phyloP scores from a whole-genome alignment of 2,113 vertebrate species.

The Indicator maculatus region DNA sequence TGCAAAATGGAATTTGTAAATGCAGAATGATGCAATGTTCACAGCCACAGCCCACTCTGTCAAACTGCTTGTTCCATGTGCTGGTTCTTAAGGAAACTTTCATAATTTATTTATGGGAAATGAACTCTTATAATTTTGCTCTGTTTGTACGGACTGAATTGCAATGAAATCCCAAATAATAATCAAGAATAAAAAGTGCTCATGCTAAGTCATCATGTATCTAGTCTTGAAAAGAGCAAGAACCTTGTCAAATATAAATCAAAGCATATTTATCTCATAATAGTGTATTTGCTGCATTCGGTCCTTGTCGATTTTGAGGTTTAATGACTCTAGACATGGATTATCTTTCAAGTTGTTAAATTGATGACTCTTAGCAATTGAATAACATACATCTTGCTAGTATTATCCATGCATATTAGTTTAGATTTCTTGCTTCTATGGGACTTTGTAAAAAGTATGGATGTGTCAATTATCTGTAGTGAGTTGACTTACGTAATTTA shows the following conservation, averaged over 20 bases:
- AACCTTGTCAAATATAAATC: constrained; percentile 17
- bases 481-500: not conserved
- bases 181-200: not conserved
- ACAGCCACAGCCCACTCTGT: not conserved
- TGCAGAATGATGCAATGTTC: not conserved
- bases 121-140: not conserved
- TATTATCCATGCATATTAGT: not conserved
- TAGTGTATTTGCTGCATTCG: not conserved
- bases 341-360: constrained; percentile 10
- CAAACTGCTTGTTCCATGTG: not conserved
- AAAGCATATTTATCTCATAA: not conserved
- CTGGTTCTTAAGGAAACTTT: not conserved
- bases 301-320: not conserved
- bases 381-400: not conserved
- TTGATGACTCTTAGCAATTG: not conserved
- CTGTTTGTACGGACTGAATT: not conserved
- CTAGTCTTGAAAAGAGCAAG: constrained; percentile 26
- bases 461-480: not conserved
- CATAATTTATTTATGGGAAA: not conserved
- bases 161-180: not conserved
- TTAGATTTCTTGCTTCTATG: not conserved
- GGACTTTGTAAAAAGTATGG: not conserved
- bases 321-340: not conserved
- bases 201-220: not conserved
- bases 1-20: not conserved